phyloP scores from a whole-genome alignment of 2,888 invertebrate genomes.

The Archips xylosteana region DNA sequence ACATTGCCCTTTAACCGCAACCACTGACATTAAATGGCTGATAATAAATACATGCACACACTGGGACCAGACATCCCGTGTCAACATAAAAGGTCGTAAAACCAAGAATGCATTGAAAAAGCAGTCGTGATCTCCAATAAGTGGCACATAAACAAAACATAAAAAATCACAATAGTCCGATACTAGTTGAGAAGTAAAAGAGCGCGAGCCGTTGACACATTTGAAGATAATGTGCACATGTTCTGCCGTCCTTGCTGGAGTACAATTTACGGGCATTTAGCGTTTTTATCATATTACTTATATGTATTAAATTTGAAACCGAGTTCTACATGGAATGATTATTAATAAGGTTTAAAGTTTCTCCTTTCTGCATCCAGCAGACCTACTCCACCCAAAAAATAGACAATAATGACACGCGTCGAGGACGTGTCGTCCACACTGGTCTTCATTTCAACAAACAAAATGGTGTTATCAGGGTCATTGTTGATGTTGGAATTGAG shows the following conservation, averaged over 20 bases:
- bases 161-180: conserved; percentile 49
- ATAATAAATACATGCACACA: conserved; percentile 25
- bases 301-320: no score
- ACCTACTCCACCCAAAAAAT: no score
- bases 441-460: no score
- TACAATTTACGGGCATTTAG: conserved; percentile 47
- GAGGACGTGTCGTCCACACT: no score
- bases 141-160: conserved; percentile 50
- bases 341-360: no score
- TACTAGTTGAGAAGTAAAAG: conserved; percentile 72
- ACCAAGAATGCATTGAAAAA: conserved; percentile 43
- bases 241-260: conserved; percentile 59
- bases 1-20: conserved; percentile 8
- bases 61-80: conserved; percentile 18
- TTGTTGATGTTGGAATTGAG: no score
- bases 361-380: no score
- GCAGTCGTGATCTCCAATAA: conserved; percentile 44
- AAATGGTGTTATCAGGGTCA: no score
- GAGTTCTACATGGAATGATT: no score
- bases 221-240: conserved; percentile 83
- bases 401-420: no score
- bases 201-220: conserved; percentile 82
- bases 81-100: conserved; percentile 42
- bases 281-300: not conserved
- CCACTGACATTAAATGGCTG: conserved; percentile 8